Evolutionary conservation across 2,797 vertebrate genomes (phyloP), one percentile per base, ranked within the genome.

Genomic region (Lerista edwardsae): DNA sequence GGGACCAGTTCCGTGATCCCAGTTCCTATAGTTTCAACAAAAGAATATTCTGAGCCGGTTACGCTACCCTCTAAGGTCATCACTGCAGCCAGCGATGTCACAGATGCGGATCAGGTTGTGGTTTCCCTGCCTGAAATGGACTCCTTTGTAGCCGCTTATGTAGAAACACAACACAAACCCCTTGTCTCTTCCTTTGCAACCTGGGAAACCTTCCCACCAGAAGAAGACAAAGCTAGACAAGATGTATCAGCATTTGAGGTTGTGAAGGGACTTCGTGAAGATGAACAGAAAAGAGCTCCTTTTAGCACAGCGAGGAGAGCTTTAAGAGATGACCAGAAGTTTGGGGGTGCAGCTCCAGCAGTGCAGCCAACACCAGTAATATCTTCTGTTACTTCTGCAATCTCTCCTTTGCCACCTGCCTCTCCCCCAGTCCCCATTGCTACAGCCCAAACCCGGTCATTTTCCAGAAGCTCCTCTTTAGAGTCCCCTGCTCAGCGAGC

Each of bases 391-490:
- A 87, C 96, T 87, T 95, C 96, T 91, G 97, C 93, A 90, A 39
- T 93, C 85, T 89, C 94, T 84, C 85, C 82, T 75, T 84, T 93
- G 36, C 93, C 93, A 71, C 83, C 91, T 75, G 88, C 90, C 80
- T 86, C 90, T 88, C 93, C 93, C 84, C 92, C 96, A 90, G 89
- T 91, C 94, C 94, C 97, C 89, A 88, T 95, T 88, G 85, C 94
- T 92, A 85, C 94, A 84, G 87, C 95, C 88, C 97, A 97, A 96
- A 90, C 95, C 75, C 91, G 89, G 73, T 86, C 92, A 19, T 94
- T 97, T 90, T 95, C 96, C 87, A 97, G 96, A 96, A 97, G 94
- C 82, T 93, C 95, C 91, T 95, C 98, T 97, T 96, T 97, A 95
- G 98, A 99, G 94, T 95, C 95, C 94, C 47, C 96, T 91, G 96